A percentile compares a stretch with the other conserved stretches of the same genome.
Evolutionary conservation across 2,888 invertebrate genomes (phyloP).

Genomic region (Brachypalpus laphriformis): DNA sequence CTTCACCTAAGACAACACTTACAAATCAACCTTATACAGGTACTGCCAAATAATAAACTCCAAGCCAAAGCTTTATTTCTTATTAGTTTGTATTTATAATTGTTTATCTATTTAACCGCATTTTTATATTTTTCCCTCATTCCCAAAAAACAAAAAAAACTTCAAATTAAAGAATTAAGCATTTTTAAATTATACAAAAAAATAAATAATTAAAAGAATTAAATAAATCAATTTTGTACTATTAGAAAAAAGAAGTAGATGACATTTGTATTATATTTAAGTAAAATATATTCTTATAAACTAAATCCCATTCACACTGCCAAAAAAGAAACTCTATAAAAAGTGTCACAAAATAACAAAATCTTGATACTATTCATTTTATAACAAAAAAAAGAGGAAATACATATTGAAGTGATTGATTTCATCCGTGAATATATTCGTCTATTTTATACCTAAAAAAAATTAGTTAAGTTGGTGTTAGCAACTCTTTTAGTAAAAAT

Average conservation of each 20-base stretch:
- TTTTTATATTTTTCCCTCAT: not conserved
- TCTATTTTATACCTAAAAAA: slow-evolving; percentile 15
- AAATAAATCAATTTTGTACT: slow-evolving; percentile 24
- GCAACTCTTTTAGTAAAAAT: not conserved
- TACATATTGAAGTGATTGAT: not conserved
- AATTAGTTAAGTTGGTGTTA: slow-evolving; percentile 20
- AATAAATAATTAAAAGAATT: not conserved
- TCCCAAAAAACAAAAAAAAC: no score
- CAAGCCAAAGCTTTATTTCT: not conserved
- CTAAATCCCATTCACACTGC: slow-evolving; percentile 53
- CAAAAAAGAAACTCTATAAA: slow-evolving; percentile 16
- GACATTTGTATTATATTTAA: slow-evolving; percentile 5
- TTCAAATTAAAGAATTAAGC: not conserved
- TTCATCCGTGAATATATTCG: not conserved
- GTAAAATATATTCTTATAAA: slow-evolving; percentile 10
- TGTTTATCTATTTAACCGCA: not conserved
- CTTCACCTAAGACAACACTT: no score
- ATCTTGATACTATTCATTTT: not conserved
- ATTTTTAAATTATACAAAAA: not conserved
- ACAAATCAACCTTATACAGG: not conserved
- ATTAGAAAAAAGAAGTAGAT: not conserved
- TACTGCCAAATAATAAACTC: not conserved
- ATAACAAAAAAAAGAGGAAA: not conserved
- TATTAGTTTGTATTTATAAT: not conserved
- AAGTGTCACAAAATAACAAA: not conserved